phyloP scores from a whole-genome alignment of 1,140 invertebrate genomes.

The Calliphora vicina region DNA sequence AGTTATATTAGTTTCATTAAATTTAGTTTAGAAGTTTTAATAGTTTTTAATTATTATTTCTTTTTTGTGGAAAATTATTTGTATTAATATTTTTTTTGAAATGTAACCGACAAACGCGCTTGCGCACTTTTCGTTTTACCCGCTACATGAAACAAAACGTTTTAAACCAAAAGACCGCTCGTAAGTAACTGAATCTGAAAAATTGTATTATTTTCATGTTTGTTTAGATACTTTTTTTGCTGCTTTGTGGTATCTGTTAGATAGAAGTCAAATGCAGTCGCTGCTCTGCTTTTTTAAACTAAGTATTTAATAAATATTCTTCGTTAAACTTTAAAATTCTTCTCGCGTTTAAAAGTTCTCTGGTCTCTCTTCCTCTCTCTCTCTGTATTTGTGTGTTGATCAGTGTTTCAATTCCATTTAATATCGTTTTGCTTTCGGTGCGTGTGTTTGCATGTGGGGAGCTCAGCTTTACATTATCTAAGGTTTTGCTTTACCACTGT shows the following conservation, averaged over 20 bases:
- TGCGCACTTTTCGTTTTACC: slow-evolving; percentile 22
- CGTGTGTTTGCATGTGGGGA: background rate
- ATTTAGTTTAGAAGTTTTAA: background rate
- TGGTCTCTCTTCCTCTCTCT: too few relatives aligned
- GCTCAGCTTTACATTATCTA: background rate
- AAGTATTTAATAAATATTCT: background rate
- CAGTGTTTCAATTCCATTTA: background rate
- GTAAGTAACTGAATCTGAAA: slow-evolving; percentile 17
- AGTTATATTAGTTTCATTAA: background rate
- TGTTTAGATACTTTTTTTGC: background rate
- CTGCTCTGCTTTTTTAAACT: background rate
- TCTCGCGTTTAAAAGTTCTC: background rate
- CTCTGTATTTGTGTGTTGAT: background rate
- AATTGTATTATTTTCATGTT: background rate
- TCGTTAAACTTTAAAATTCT: background rate
- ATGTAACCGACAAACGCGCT: slow-evolving; percentile 8
- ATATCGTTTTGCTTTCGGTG: background rate
- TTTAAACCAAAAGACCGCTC: slow-evolving; percentile 29
- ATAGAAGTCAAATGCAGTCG: background rate
- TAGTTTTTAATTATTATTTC: background rate
- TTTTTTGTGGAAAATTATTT: too few relatives aligned
- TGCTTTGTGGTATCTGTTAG: background rate
- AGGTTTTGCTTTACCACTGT: too few relatives aligned
- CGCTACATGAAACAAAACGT: slow-evolving; percentile 22
- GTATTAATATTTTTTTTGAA: slow-evolving; percentile 11